Evolutionary conservation across 2,888 invertebrate genomes (phyloP), one percentile per base, ranked within the genome.

Genomic region (Orthonychiurus folsomi): DNA sequence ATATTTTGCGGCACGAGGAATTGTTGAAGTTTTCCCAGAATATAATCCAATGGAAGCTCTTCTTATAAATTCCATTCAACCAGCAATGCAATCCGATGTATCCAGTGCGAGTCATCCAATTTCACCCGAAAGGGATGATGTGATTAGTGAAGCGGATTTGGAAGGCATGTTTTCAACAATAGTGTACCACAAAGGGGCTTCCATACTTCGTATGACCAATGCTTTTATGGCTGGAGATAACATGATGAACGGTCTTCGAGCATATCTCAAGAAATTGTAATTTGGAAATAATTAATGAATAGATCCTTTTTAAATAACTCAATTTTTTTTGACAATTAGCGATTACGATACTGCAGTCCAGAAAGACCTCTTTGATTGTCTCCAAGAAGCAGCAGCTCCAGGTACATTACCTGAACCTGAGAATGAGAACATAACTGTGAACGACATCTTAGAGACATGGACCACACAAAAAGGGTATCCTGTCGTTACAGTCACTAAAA

Each of bases 161-260:
- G 12, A 12, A 48, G 48, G 76, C 1, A 84, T 85, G 80, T 88
- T 88, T 72, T 83, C 84, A 48, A 80, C 79, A 1, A 82, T 88
- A 63, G 81, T 84, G 0, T 88, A 88, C 73, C 82, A 82, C 68
- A 88, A 89, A 75, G 86, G 84, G n/a, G 60, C 63, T 18, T 59
- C 59, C 23, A 56, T 62, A 5, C n/a, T 69, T 21, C 56, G 71
- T 12, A 71, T 71, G 71, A 67, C 64, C 61, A 28, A 66, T 12
- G 55, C 56, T 12, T 66, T 68, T 48, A 54, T 71, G 0, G 57
- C 63, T 0, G 63, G 65, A 54, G 23, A 50, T 1, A n/a, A 60
- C 3, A 64, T 69, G 55, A 53, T 48, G 24, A 53, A 18, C 12
- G 67, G 57, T 5, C 37, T 71, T 25, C 64, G 59, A 12, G 26